These are phyloP conservation scores for Denticeps clupeoides DNA, from an alignment of 2,797 vertebrate species.

Conservation along the genomic window DNA sequence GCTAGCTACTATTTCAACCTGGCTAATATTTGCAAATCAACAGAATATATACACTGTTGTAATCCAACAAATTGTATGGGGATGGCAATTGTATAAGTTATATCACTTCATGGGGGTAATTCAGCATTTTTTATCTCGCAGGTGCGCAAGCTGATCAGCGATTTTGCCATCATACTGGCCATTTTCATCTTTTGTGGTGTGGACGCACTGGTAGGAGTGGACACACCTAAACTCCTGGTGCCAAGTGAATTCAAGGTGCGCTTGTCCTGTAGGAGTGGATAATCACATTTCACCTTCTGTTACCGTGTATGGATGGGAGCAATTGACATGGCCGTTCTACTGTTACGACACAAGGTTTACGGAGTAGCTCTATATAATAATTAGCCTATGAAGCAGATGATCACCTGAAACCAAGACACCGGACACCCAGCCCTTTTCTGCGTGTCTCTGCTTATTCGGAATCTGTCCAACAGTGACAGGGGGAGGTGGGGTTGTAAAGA, in stretches of 20 bases:
- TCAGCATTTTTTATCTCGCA: conserved; percentile 28
- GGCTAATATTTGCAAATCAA: too few relatives aligned
- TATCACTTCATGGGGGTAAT: not conserved
- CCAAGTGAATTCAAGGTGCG: conserved; percentile 96
- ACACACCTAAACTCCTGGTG: conserved; percentile 93
- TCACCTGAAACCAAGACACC: conserved; percentile 28
- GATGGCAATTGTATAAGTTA: too few relatives aligned
- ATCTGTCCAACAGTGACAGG: too few relatives aligned
- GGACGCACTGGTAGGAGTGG: conserved; percentile 86
- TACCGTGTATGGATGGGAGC: too few relatives aligned
- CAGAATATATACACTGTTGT: too few relatives aligned
- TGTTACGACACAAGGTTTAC: not conserved
- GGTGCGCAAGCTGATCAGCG: conserved; percentile 95
- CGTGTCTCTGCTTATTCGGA: not conserved
- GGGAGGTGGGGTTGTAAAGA: too few relatives aligned
- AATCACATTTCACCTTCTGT: not conserved
- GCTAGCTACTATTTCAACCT: too few relatives aligned
- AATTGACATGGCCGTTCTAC: too few relatives aligned
- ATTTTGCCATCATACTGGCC: conserved; percentile 93
- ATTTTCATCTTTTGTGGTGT: conserved; percentile 91
- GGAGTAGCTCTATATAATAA: not conserved
- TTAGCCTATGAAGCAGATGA: conserved; percentile 7
- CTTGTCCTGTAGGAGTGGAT: not conserved
- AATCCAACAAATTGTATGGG: too few relatives aligned
- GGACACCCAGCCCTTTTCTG: not conserved